Evolutionary conservation across 2,797 vertebrate species (phyloP), one percentile per base, ranked within the genome.

Genomic region (Smutsia temminckii): DNA sequence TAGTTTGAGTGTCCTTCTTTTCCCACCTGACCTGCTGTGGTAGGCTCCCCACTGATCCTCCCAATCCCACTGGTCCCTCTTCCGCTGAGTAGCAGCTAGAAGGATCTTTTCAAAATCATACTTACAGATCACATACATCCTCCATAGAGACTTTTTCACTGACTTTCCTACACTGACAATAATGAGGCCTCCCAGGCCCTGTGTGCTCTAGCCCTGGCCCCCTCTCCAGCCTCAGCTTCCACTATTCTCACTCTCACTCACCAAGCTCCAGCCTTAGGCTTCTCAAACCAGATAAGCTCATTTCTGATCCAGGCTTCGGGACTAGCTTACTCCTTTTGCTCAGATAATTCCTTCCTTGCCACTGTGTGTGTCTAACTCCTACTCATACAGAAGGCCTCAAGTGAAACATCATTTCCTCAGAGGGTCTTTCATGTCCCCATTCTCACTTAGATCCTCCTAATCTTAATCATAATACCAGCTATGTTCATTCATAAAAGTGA

Each of bases 401-500:
- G 9, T 2, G 1, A 89, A 83, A 75, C 78, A 53, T 27, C 25
- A n/a, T 64, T 89, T 91, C 89, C 84, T 92, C 63, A 89, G 40
- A 68, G 40, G 83, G 5, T 4, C 72, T 78, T 66, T 63, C 37
- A n/a, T 69, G 18, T 16, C 34, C 42, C 66, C 3, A 83, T 1
- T 83, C 57, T 94, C 63, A 92, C 13, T 85, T 80, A 88, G 49
- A 72, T 72, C 27, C 40, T 51, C 27, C 74, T 83, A 57, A 42
- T 57, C 18, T 85, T 55, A 88, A 10, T 59, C 8, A 46, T 27
- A 77, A 13, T 40, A 63, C 34, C 40, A 74, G 25, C 32, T 63
- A 10, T 66, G 37, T 74, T 63, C 57, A 61, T 81, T 92, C 63
- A 79, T 71, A 69, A 83, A 95, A 63, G 71, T 63, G 32, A 93